These are phyloP conservation scores for Drosophila suzukii DNA, from an alignment of 1,140 invertebrate genomes.

Conservation along the genomic window DNA sequence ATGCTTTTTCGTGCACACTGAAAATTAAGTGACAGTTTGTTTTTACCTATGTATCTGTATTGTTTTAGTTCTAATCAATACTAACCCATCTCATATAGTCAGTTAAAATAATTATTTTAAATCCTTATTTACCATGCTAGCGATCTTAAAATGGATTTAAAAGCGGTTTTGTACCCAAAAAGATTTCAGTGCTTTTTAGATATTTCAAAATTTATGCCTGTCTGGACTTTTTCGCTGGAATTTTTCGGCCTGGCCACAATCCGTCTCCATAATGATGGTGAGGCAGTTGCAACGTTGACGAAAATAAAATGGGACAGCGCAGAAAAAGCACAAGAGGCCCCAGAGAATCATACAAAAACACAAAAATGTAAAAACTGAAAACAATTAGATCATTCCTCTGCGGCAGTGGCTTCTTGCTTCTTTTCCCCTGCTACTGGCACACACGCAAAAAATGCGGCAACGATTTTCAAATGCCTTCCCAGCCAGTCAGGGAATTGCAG, in stretches of 20 bases:
- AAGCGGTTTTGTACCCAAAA: too few species aligned
- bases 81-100: too few species aligned
- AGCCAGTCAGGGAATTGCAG: constrained; percentile 3
- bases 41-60: too few species aligned
- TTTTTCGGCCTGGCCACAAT: constrained; percentile 20
- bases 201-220: constrained; percentile 5
- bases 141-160: too few species aligned
- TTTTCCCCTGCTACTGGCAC: constrained; percentile 25
- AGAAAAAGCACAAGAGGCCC: constrained; percentile 6
- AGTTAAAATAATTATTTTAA: too few species aligned
- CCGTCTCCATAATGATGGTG: constrained; percentile 38
- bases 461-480: constrained; percentile 74
- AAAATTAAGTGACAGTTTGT: too few species aligned
- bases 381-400: constrained; percentile 63
- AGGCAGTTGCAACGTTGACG: constrained; percentile 42
- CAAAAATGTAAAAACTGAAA: constrained; percentile 26
- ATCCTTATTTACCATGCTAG: too few species aligned
- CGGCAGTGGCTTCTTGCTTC: constrained; percentile 1
- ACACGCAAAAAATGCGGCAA: constrained; percentile 78
- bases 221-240: constrained; percentile 31
- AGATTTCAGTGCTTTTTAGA: background rate
- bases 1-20: constrained; percentile 6
- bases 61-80: too few species aligned
- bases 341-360: constrained; percentile 4
- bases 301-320: constrained; percentile 39